Evolutionary conservation across 2,113 vertebrate genomes (phyloP), one percentile per base, ranked within the genome.

Genomic region (Octodon degus): DNA sequence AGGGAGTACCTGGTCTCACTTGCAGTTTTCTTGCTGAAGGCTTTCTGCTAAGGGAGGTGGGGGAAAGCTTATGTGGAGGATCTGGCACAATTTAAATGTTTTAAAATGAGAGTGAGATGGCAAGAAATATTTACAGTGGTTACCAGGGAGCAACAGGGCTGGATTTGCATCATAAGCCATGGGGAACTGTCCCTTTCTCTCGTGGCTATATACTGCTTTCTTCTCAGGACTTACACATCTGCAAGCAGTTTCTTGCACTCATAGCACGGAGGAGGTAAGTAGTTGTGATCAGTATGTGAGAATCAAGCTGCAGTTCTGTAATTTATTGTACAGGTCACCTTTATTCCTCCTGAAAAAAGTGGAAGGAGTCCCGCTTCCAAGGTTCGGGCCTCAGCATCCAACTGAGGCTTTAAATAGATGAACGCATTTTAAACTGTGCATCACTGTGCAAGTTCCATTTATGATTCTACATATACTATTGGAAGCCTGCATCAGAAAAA

Each of bases 11-110:
- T 80, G 4, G 0, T n/a, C 40, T 85, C 34, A 13, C 32, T 24
- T 40, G 86, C 40, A 47, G 6, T 63, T 89, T 87, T 87, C 67
- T 82, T 87, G 85, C 30, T 85, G 85, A 96, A 63, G 17, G 27
- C 43, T 70, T 37, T 6, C 70, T 92, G 22, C 43, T 30, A 22
- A 87, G 14, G 37, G 34, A 83, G 3, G 34, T 91, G 25, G 60
- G 80, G 37, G 25, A 58, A 50, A 83, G 24, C 40, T 91, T 87
- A 60, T 25, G 16, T 50, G 88, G 40, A 89, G 53, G 76, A 55
- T 55, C 8, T 32, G 81, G 53, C 80, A 62, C 14, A 10, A 5
- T 34, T 67, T 25, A 30, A 58, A 90, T 40, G 63, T 20, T 81
- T 58, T 37, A 27, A 87, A 91, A 58, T 50, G 85, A 63, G 22